phyloP scores from a whole-genome alignment of 2,113 vertebrate species.

The Podarcis cretensis region DNA sequence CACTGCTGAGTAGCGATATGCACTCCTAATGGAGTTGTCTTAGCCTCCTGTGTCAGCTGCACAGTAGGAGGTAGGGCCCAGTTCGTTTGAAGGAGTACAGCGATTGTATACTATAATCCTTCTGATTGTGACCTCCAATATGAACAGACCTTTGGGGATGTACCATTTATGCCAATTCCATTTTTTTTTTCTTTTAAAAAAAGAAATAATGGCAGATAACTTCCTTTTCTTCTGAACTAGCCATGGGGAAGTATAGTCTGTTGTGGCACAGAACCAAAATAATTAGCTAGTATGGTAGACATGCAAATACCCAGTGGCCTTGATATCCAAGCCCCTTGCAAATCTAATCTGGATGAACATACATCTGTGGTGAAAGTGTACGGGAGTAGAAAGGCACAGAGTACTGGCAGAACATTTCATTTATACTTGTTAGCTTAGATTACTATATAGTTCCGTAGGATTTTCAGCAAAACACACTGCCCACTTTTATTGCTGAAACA shows the following conservation, averaged over 20 bases:
- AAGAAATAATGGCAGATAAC: neutral
- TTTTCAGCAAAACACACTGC: neutral
- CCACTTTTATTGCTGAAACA: neutral
- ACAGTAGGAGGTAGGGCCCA: conserved; percentile 28
- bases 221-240: conserved; percentile 36
- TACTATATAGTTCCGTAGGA: neutral
- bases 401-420: neutral
- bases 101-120: conserved; percentile 41
- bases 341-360: neutral
- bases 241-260: conserved; percentile 7
- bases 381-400: neutral
- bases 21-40: conserved; percentile 63
- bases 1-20: conserved; percentile 35
- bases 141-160: conserved; percentile 14
- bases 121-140: neutral
- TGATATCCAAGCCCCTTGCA: neutral
- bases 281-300: neutral
- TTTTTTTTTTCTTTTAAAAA: neutral
- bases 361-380: neutral
- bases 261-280: neutral
- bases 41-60: conserved; percentile 52
- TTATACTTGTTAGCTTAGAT: neutral
- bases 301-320: neutral
- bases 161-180: neutral
- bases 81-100: neutral